phyloP scores from a whole-genome alignment of 2,113 vertebrate species.

The Aptenodytes forsteri region DNA sequence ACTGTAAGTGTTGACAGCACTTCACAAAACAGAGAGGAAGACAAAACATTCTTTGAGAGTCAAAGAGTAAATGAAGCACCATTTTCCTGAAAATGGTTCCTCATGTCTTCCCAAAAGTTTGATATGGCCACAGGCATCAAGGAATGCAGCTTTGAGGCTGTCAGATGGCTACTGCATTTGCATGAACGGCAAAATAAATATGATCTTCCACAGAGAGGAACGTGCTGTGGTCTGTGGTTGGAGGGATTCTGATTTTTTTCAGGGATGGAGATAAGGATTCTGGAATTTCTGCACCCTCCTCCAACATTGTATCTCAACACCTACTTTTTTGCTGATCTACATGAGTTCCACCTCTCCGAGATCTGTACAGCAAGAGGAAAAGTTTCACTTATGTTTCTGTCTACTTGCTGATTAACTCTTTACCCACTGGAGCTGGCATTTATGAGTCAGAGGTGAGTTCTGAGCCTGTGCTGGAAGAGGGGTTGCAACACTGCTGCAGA shows the following conservation, averaged over 20 bases:
- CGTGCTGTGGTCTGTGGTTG: neutral
- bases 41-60: conserved; percentile 46
- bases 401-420: neutral
- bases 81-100: conserved; percentile 1
- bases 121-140: neutral
- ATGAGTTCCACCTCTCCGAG: neutral
- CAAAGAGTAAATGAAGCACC: conserved; percentile 38
- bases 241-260: neutral
- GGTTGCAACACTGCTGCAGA: neutral
- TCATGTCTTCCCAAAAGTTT: neutral
- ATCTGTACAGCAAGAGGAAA: neutral
- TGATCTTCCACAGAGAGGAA: neutral
- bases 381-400: neutral
- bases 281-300: neutral
- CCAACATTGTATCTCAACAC: neutral
- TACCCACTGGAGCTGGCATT: neutral
- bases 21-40: conserved; percentile 55
- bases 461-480: neutral
- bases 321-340: neutral
- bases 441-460: neutral
- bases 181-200: neutral
- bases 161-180: neutral
- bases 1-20: conserved; percentile 55
- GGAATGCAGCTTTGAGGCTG: neutral
- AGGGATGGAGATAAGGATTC: neutral